These are phyloP conservation scores for Bergia puertoricense DNA, from an alignment of 92 coral and sea anemone genomes.

Conservation along the genomic window DNA sequence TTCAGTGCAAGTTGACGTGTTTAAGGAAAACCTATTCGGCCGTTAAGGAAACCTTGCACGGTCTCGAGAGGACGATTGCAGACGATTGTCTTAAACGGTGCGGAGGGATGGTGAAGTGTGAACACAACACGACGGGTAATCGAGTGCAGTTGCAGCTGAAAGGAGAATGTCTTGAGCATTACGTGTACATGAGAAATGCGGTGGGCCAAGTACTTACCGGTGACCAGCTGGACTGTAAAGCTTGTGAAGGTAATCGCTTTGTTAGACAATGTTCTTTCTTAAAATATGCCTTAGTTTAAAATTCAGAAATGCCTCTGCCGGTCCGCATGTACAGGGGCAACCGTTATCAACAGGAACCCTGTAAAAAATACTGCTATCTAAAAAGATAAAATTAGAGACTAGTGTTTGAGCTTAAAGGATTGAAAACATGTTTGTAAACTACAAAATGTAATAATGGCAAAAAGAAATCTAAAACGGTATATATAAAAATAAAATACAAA, in stretches of 20 bases:
- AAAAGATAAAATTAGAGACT: no score
- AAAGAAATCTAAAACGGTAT: no score
- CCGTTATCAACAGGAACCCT: no score
- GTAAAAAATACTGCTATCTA: no score
- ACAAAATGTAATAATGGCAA: no score
- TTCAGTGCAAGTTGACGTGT: constrained; percentile 29
- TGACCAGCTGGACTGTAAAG: constrained; percentile 34
- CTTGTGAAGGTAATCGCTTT: constrained; percentile 10
- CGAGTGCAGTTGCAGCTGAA: neutral
- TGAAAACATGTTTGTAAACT: no score
- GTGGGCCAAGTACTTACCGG: constrained; percentile 15
- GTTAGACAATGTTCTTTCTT: neutral
- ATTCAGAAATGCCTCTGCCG: no score
- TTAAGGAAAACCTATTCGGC: neutral
- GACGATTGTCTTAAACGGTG: constrained; percentile 9
- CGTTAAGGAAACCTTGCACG: neutral
- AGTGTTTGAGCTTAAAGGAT: no score
- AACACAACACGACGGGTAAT: neutral
- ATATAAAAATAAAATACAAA: no score
- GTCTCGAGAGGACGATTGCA: neutral
- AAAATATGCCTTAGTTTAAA: no score
- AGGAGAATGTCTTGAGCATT: constrained; percentile 33
- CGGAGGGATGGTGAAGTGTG: constrained; percentile 3
- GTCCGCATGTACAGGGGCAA: no score
- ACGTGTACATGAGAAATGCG: constrained; percentile 29